Evolutionary conservation across 1,140 invertebrate species (phyloP).

Genomic region (Lasioglossum baleicum): DNA sequence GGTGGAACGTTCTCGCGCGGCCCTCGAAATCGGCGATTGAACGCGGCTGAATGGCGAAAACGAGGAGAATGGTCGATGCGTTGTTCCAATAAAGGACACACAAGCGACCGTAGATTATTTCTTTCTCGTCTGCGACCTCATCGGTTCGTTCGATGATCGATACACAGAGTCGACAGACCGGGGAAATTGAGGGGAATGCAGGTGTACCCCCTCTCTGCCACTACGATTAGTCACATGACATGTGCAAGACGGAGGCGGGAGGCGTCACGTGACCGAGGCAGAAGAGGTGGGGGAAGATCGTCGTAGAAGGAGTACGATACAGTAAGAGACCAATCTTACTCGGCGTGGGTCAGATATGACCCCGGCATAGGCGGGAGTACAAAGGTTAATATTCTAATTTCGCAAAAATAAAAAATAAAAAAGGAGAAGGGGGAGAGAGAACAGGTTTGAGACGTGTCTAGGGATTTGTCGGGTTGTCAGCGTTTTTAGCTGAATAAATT

Average conservation of each 20-base stretch:
- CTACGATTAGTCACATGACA: too few relatives aligned
- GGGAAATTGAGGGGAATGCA: too few relatives aligned
- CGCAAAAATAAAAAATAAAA: too few relatives aligned
- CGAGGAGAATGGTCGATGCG: background rate
- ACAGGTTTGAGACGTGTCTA: background rate
- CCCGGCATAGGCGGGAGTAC: too few relatives aligned
- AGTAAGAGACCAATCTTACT: too few relatives aligned
- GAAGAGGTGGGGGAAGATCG: too few relatives aligned
- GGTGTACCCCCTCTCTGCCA: too few relatives aligned
- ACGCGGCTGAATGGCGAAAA: background rate
- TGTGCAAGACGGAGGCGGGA: too few relatives aligned
- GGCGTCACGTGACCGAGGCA: too few relatives aligned
- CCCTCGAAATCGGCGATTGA: background rate
- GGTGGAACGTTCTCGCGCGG: background rate
- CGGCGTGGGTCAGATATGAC: too few relatives aligned
- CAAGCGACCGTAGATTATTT: background rate
- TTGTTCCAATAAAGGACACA: background rate
- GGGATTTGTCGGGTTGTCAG: conserved; percentile 43
- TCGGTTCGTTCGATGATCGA: conserved; percentile 4
- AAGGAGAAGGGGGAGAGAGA: background rate
- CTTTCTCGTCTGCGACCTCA: background rate
- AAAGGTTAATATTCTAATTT: too few relatives aligned
- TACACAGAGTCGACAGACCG: background rate
- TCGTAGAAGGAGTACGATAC: too few relatives aligned
- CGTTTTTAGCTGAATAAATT: conserved; percentile 47